These are phyloP conservation scores for Ruditapes philippinarum DNA, from an alignment of 1,140 invertebrate genomes.

Conservation along the genomic window DNA sequence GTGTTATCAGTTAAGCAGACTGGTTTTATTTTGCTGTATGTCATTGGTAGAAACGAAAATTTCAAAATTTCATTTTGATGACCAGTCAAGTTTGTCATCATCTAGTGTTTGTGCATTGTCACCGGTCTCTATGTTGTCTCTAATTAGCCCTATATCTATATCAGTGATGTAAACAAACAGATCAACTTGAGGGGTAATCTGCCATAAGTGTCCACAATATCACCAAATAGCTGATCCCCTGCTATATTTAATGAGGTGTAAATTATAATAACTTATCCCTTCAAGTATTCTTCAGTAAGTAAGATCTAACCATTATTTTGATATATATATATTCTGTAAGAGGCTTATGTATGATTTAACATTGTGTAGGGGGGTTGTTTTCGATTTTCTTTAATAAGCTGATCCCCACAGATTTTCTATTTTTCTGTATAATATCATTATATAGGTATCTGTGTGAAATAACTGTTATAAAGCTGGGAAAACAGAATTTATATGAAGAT, in stretches of 20 bases:
- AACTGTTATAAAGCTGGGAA: background rate
- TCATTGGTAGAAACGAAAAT: too few relatives aligned
- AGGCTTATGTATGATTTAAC: constrained; percentile 53
- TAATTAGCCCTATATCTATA: constrained; percentile 24
- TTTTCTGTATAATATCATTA: background rate
- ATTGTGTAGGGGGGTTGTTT: constrained; percentile 15
- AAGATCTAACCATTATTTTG: constrained; percentile 40
- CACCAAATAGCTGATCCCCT: constrained; percentile 6
- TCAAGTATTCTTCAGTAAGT: background rate
- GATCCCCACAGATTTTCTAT: background rate
- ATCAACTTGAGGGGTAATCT: background rate
- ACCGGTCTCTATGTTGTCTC: background rate
- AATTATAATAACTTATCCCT: constrained; percentile 40
- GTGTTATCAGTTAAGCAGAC: too few relatives aligned
- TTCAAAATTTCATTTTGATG: too few relatives aligned
- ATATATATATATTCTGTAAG: constrained; percentile 34
- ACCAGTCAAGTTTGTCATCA: too few relatives aligned
- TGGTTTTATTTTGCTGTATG: too few relatives aligned
- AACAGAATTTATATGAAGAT: background rate
- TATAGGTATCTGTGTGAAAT: background rate
- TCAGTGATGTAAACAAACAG: constrained; percentile 32
- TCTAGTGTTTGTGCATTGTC: constrained; percentile 14
- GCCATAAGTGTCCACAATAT: background rate
- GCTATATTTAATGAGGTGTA: constrained; percentile 33
- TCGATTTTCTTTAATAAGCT: constrained; percentile 2